Evolutionary conservation across 1,140 invertebrate genomes (phyloP).

Genomic region (Rhyzopertha dominica): DNA sequence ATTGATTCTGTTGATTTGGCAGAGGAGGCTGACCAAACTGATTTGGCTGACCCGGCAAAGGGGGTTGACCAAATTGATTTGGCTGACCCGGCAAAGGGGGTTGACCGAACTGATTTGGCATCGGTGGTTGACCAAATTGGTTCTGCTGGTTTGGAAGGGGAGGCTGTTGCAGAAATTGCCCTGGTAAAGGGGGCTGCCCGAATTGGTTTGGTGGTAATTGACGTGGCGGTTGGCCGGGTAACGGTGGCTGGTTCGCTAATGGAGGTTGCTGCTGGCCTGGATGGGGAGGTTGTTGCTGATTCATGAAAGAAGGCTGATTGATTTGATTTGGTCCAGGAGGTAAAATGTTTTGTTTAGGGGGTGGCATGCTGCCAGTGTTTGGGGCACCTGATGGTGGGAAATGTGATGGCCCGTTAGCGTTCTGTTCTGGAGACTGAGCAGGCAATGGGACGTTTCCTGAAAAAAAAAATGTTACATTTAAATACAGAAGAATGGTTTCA

Average conservation of each 20-base stretch:
- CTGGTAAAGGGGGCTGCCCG: constrained; percentile 27
- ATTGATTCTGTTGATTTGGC: constrained; percentile 13
- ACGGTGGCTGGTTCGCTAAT: constrained; percentile 20
- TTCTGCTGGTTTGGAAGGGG: constrained; percentile 15
- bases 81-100: constrained; percentile 32
- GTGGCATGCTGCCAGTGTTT: constrained; percentile 2
- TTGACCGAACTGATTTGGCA: constrained; percentile 40
- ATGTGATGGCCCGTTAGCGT: constrained; percentile 13
- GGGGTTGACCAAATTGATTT: constrained; percentile 19
- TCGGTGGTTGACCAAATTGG: constrained; percentile 23
- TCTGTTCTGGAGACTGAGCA: constrained; percentile 25
- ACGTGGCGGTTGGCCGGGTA: constrained; percentile 22
- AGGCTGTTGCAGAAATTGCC: constrained; percentile 28
- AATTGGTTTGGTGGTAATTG: constrained; percentile 27
- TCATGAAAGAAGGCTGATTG: constrained; percentile 16
- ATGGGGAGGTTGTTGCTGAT: constrained; percentile 38
- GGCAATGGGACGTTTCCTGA: constrained; percentile 24
- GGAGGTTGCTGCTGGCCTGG: constrained; percentile 29
- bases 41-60: constrained; percentile 29
- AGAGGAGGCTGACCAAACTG: constrained; percentile 23
- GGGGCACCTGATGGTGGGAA: background rate
- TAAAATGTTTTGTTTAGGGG: constrained; percentile 25
- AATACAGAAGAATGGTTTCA: too few species aligned
- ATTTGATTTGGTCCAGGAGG: constrained; percentile 26
- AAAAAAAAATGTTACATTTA: too few species aligned